phyloP scores from a whole-genome alignment of 2,113 vertebrate species.

The Plectropomus leopardus region DNA sequence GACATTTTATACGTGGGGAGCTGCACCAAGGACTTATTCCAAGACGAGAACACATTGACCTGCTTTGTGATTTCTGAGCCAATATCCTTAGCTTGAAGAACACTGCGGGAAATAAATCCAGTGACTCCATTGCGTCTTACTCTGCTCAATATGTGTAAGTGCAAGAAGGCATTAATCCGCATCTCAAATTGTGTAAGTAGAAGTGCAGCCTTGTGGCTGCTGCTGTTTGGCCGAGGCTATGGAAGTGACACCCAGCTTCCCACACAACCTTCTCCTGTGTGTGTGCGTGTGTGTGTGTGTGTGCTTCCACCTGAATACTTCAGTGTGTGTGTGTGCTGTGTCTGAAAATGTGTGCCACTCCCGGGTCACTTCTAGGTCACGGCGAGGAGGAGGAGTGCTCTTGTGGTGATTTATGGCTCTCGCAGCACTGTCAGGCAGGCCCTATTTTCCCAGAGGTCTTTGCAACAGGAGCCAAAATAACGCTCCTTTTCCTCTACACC shows the following conservation, averaged over 20 bases:
- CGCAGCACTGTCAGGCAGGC: constrained; percentile 67
- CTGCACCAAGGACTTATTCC: neutral
- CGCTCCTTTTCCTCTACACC: constrained; percentile 51
- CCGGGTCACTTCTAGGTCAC: constrained; percentile 71
- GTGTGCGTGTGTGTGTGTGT: constrained; percentile 19
- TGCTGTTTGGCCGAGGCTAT: neutral
- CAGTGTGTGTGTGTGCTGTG: constrained; percentile 16
- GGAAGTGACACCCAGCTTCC: constrained; percentile 19
- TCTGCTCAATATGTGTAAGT: neutral
- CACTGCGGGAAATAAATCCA: neutral
- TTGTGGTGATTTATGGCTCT: constrained; percentile 80
- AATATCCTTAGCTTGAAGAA: neutral
- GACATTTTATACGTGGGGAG: neutral
- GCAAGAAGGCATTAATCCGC: neutral
- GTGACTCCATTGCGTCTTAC: neutral
- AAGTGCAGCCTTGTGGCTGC: neutral
- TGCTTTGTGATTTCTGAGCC: neutral
- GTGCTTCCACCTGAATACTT: neutral
- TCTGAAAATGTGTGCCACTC: constrained; percentile 26
- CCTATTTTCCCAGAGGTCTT: constrained; percentile 78
- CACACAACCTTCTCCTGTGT: constrained; percentile 8
- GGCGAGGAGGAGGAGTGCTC: constrained; percentile 61
- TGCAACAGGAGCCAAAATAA: constrained; percentile 74
- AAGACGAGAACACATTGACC: neutral
- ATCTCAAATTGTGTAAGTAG: neutral